A percentile compares a stretch with the other conserved stretches of the same genome.
Evolutionary conservation across 1,140 invertebrate species (phyloP).

Genomic region (Atta colombica): DNA sequence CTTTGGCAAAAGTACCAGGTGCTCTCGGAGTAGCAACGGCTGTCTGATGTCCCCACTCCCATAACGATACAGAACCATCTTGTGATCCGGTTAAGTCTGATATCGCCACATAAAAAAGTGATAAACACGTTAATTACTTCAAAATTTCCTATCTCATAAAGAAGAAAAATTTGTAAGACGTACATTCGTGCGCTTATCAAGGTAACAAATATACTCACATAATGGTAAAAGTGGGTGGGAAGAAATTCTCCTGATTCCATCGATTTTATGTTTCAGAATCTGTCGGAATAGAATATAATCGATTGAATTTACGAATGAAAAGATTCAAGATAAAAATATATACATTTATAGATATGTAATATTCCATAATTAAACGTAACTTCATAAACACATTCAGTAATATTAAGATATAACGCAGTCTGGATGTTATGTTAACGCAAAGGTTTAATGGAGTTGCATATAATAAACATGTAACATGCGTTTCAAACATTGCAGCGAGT

Average conservation of each 20-base stretch:
- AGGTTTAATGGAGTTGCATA: constrained; percentile 49
- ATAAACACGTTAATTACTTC: constrained; percentile 50
- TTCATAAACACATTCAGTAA: constrained; percentile 46
- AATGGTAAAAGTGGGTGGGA: constrained; percentile 97
- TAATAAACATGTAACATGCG: constrained; percentile 58
- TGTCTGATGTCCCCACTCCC: constrained; percentile 98
- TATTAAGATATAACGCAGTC: constrained; percentile 55
- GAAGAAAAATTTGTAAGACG: background rate
- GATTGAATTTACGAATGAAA: constrained; percentile 18
- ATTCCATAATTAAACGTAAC: constrained; percentile 51
- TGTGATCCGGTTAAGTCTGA: constrained; percentile 97
- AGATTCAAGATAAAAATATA: constrained; percentile 52
- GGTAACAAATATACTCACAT: constrained; percentile 90
- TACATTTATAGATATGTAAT: constrained; percentile 52
- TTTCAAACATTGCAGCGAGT: constrained; percentile 45
- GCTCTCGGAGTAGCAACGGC: constrained; percentile 95
- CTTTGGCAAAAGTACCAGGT: constrained; percentile 97
- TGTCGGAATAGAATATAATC: constrained; percentile 81
- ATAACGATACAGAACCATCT: constrained; percentile 98
- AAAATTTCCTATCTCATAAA: constrained; percentile 6
- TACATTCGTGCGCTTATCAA: background rate
- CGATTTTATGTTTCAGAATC: constrained; percentile 95
- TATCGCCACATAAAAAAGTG: constrained; percentile 20
- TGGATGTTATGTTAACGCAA: constrained; percentile 54
- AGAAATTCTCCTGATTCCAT: constrained; percentile 97